Evolutionary conservation across 2,113 vertebrate genomes (phyloP).

Genomic region (Nibea coibor): DNA sequence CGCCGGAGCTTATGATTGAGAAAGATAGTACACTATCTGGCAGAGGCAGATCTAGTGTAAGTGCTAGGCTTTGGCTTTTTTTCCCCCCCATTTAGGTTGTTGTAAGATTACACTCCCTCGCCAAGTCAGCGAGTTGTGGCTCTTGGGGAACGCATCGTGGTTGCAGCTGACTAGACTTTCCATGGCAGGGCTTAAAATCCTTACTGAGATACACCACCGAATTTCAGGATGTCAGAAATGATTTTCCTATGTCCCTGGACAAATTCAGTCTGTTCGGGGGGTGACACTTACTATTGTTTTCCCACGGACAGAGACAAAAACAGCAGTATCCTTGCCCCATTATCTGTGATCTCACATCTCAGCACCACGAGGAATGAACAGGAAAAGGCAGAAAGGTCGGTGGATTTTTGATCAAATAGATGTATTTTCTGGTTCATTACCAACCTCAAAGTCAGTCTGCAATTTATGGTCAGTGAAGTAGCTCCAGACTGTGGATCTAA

Average conservation of each 20-base stretch:
- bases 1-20: slow-evolving; percentile 25
- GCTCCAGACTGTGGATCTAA: slow-evolving; percentile 47
- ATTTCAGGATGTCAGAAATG: slow-evolving; percentile 51
- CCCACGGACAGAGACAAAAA: slow-evolving; percentile 22
- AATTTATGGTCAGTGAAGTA: slow-evolving; percentile 37
- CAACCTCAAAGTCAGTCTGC: slow-evolving; percentile 43
- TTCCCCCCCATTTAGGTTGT: slow-evolving; percentile 30
- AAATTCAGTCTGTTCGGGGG: background rate
- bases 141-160: slow-evolving; percentile 27
- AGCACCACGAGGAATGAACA: slow-evolving; percentile 16
- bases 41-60: slow-evolving; percentile 12
- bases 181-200: slow-evolving; percentile 42
- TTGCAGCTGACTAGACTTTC: slow-evolving; percentile 61
- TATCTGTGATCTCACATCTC: slow-evolving; percentile 35
- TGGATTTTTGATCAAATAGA: slow-evolving; percentile 10
- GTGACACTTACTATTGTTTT: slow-evolving; percentile 18
- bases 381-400: background rate
- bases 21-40: background rate
- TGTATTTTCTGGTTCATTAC: slow-evolving; percentile 32
- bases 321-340: background rate
- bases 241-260: slow-evolving; percentile 37
- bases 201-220: slow-evolving; percentile 33
- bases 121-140: slow-evolving; percentile 48
- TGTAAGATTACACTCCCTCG: slow-evolving; percentile 28
- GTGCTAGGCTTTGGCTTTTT: slow-evolving; percentile 23